Percentiles rank a stretch among this genome's conserved stretches.
Evolutionary conservation across 2,888 invertebrate species (phyloP).

Genomic region (Odontocolon sp.): DNA sequence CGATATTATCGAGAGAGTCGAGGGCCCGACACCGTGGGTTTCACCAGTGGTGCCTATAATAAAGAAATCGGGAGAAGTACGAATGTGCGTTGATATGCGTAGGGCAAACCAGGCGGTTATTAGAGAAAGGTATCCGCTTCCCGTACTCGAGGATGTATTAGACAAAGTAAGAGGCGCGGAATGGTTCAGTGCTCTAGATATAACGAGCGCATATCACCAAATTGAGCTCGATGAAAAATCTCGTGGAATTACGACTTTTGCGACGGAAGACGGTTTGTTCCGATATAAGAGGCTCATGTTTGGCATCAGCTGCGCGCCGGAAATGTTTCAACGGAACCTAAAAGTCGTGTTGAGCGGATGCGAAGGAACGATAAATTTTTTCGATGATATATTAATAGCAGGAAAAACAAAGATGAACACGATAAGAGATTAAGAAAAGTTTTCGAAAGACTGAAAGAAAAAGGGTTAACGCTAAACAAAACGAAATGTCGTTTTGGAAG

Average conservation of each 20-base stretch:
- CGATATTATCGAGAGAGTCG: conserved; percentile 67
- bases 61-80: conserved; percentile 64
- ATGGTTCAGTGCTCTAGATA: conserved; percentile 66
- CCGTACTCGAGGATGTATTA: conserved; percentile 45
- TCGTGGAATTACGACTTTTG: conserved; percentile 74
- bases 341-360: conserved; percentile 69
- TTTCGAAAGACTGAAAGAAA: conserved; percentile 25
- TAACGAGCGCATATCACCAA: conserved; percentile 76
- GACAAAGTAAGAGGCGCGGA: conserved; percentile 52
- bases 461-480: conserved; percentile 57
- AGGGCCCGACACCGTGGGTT: conserved; percentile 58
- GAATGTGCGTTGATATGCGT: conserved; percentile 67
- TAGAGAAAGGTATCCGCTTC: conserved; percentile 56
- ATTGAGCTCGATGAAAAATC: conserved; percentile 71
- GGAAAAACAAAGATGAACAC: conserved; percentile 68
- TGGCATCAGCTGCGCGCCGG: conserved; percentile 78
- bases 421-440: conserved; percentile 65
- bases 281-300: conserved; percentile 78
- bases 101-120: conserved; percentile 65
- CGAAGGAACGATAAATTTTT: conserved; percentile 72
- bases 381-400: conserved; percentile 77
- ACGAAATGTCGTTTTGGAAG: conserved; percentile 55
- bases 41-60: conserved; percentile 67
- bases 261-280: conserved; percentile 73
- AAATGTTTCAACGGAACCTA: conserved; percentile 77